A percentile compares a stretch with the other conserved stretches of the same genome.
These are phyloP conservation scores for Plecturocebus donacophilus DNA, from an alignment of 2,113 vertebrate genomes.

Conservation along the genomic window DNA sequence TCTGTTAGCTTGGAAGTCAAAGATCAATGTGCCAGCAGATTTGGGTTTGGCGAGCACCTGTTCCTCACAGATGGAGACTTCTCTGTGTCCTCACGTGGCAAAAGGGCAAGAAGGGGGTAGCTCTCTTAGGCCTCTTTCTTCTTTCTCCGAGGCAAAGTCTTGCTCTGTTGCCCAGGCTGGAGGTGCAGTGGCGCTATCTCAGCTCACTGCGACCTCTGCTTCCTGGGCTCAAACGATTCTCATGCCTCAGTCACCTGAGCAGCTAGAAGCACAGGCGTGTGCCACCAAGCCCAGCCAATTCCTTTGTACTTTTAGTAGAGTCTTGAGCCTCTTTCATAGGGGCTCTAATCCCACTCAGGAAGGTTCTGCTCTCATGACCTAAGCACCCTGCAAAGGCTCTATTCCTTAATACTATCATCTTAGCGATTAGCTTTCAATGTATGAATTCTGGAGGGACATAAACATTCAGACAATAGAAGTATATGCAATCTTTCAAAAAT, in stretches of 20 bases:
- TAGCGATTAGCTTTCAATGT: neutral
- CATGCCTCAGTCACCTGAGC: too few species aligned
- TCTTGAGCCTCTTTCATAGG: neutral
- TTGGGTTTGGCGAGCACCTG: neutral
- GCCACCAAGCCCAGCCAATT: too few species aligned
- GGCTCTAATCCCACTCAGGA: neutral
- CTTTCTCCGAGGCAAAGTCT: too few species aligned
- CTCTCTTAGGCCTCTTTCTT: neutral
- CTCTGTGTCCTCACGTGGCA: neutral
- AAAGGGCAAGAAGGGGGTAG: neutral
- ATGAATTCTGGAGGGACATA: neutral
- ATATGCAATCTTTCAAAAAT: neutral
- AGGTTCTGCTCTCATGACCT: neutral
- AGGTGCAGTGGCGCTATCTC: too few species aligned
- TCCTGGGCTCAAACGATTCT: too few species aligned
- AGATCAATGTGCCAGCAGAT: neutral
- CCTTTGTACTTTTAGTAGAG: too few species aligned
- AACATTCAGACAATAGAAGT: neutral
- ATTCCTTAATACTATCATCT: too few species aligned
- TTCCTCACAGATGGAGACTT: neutral
- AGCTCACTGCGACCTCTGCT: too few species aligned
- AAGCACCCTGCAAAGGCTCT: neutral
- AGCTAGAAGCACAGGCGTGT: too few species aligned
- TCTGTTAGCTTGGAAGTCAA: neutral
- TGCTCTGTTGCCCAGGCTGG: fast-evolving